These are phyloP conservation scores for Axea sp. DNA, from an alignment of 2,888 invertebrate species.

Conservation along the genomic window DNA sequence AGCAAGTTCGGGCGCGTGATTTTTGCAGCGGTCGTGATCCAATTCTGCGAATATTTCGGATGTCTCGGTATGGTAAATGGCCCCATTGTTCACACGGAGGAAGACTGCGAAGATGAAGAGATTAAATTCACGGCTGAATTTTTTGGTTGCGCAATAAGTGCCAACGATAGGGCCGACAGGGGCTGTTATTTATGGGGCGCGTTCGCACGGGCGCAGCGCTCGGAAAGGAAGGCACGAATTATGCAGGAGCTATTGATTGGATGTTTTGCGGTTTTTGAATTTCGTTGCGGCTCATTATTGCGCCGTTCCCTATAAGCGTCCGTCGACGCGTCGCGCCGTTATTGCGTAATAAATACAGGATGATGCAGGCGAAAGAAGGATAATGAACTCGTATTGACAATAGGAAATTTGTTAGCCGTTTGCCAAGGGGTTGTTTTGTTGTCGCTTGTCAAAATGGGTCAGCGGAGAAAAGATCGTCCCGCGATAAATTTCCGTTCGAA, in stretches of 20 bases:
- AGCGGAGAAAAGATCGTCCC: no score
- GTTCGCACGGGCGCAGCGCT: constrained; percentile 39
- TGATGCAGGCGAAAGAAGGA: constrained; percentile 28
- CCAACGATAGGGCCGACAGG: constrained; percentile 47
- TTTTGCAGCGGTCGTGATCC: constrained; percentile 55
- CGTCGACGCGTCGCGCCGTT: constrained; percentile 2
- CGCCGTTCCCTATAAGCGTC: constrained; percentile 16
- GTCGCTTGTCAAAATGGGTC: no score
- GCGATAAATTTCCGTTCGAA: no score
- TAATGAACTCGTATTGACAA: constrained; percentile 36
- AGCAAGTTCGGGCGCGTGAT: constrained; percentile 38
- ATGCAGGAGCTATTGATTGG: constrained; percentile 52
- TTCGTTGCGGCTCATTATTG: constrained; percentile 45
- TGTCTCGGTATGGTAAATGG: constrained; percentile 56
- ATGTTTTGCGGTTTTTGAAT: constrained; percentile 51
- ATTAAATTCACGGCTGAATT: constrained; percentile 56
- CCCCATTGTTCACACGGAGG: constrained; percentile 49
- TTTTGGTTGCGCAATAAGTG: constrained; percentile 52
- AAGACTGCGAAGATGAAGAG: constrained; percentile 50
- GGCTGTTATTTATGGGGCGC: constrained; percentile 43
- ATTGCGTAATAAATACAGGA: constrained; percentile 32
- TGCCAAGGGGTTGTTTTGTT: neutral
- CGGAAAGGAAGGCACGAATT: constrained; percentile 56
- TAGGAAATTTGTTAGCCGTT: constrained; percentile 9
- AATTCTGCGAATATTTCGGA: constrained; percentile 53